Percentiles rank a stretch among this genome's conserved stretches.
Conservation (phyloP, 2,797 vertebrate species). For the Microctenopoma stevenorrisi region DNA sequence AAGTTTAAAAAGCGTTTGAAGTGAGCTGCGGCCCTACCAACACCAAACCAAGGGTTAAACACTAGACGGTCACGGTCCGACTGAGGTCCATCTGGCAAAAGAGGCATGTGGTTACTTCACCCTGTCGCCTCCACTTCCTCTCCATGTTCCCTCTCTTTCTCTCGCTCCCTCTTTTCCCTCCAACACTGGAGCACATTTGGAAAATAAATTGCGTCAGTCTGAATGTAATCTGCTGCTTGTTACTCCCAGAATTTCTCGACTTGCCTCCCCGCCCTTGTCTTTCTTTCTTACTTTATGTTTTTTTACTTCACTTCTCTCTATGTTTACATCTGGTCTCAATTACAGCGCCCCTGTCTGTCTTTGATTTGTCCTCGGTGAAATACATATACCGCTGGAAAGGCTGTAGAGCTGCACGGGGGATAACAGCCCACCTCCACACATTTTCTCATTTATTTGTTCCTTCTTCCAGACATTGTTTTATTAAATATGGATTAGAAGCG, state of each 20-base stretch:
- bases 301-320: constrained; percentile 1
- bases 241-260: constrained; percentile 46
- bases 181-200: constrained; percentile 48
- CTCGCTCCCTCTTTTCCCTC: constrained; percentile 21
- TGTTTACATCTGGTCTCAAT: constrained; percentile 70
- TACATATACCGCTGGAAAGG: constrained; percentile 16
- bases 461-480: constrained; percentile 43
- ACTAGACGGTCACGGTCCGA: constrained; percentile 37
- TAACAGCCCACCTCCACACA: constrained; percentile 10
- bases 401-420: constrained; percentile 23
- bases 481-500: constrained; percentile 37
- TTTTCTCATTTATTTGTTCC: constrained; percentile 34
- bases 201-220: constrained; percentile 66
- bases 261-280: constrained; percentile 40
- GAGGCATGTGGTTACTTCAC: constrained; percentile 58
- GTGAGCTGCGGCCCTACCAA: constrained; percentile 21
- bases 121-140: constrained; percentile 65
- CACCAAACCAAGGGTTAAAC: constrained; percentile 57
- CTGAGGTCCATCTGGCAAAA: constrained; percentile 61
- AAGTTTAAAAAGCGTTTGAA: constrained; percentile 17
- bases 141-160: constrained; percentile 36
- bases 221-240: constrained; percentile 63
- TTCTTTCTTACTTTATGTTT: constrained; percentile 28
- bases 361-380: constrained; percentile 39
- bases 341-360: constrained; percentile 46